phyloP scores from a whole-genome alignment of 1,140 invertebrate genomes.

The Archivesica marissinica region DNA sequence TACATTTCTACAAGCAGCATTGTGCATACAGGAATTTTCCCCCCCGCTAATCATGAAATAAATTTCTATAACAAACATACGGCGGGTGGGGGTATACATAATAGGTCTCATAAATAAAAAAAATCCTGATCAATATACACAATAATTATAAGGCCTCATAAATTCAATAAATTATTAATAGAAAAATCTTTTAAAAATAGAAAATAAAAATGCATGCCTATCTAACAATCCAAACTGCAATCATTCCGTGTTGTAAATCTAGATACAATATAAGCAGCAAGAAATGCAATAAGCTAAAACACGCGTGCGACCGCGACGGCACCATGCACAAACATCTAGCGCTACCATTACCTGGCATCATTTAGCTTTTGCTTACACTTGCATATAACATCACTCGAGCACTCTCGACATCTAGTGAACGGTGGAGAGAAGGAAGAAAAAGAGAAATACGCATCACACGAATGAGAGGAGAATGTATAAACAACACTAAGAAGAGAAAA shows the following conservation, averaged over 20 bases:
- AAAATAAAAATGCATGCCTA: not conserved
- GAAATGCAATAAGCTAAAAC: slow-evolving; percentile 8
- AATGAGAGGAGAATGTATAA: no score
- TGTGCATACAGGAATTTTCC: no score
- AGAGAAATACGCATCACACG: slow-evolving; percentile 13
- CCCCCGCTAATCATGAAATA: no score
- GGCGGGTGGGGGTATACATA: no score
- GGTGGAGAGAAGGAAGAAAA: slow-evolving; percentile 41
- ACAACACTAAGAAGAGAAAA: no score
- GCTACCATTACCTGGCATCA: slow-evolving; percentile 50
- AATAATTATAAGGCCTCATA: not conserved
- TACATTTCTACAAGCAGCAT: no score
- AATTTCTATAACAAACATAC: no score
- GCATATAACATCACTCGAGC: slow-evolving; percentile 45
- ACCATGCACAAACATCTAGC: not conserved
- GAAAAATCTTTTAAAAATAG: not conserved
- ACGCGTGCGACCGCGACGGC: not conserved
- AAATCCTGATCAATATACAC: no score
- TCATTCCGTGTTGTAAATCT: not conserved
- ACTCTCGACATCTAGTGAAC: slow-evolving; percentile 47
- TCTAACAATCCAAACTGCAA: not conserved
- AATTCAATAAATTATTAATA: no score
- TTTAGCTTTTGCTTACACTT: slow-evolving; percentile 43
- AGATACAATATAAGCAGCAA: slow-evolving; percentile 9
- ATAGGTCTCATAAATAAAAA: no score